These are phyloP conservation scores for Andrena chrysosceles DNA, from an alignment of 2,888 invertebrate species.

Conservation along the genomic window DNA sequence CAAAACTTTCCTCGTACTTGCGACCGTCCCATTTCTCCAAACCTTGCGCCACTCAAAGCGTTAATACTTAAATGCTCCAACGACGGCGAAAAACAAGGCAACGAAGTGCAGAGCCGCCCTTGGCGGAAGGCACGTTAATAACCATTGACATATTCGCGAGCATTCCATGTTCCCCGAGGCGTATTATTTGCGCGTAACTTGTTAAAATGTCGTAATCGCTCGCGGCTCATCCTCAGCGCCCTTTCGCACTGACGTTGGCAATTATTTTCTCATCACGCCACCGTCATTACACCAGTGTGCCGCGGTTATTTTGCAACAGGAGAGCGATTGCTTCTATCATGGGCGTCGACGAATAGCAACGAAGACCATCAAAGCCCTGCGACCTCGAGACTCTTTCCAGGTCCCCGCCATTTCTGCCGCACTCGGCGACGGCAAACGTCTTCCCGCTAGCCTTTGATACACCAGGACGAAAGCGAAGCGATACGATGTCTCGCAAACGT, in stretches of 20 bases:
- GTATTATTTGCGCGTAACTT: constrained; percentile 32
- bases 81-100: neutral
- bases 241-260: constrained; percentile 14
- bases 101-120: neutral
- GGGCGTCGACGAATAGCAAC: constrained; percentile 30
- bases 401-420: constrained; percentile 2
- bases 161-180: neutral
- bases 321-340: constrained; percentile 32
- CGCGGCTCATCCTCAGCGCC: neutral
- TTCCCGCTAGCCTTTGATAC: constrained; percentile 1
- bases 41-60: neutral
- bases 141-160: neutral
- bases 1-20: no score
- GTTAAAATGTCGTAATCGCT: constrained; percentile 27
- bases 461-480: neutral
- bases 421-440: constrained; percentile 18
- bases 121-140: neutral
- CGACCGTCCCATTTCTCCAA: no score
- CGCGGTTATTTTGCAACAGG: constrained; percentile 8
- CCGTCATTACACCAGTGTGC: constrained; percentile 15
- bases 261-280: constrained; percentile 51
- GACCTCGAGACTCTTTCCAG: constrained; percentile 28
- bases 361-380: constrained; percentile 40
- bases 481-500: neutral
- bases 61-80: neutral